Evolutionary conservation across 2,888 invertebrate species (phyloP), one percentile per base, ranked within the genome.

Genomic region (Escarpia spicata): DNA sequence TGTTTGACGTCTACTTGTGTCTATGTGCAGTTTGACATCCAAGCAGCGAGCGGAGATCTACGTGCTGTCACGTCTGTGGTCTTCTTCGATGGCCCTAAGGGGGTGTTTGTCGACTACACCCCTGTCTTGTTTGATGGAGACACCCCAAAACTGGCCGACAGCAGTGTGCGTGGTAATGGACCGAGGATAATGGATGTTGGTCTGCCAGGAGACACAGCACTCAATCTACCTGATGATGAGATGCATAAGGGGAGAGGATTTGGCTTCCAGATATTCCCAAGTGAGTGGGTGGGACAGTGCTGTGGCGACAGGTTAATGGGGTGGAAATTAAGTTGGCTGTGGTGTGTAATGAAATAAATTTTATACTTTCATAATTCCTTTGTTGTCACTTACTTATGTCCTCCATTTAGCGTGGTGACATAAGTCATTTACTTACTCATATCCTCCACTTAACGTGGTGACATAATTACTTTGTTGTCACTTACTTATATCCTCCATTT

Each of bases 1-100:
- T 52, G 52, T 52, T 9, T 52, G 52, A 12, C 52, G 8, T 52
- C 9, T 52, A 52, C 52, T 52, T 52, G 52, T 52, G 52, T 52
- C 12, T 52, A 52, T 52, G 52, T 9, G 19, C 75, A 75, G 75
- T 75, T 75, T 75, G 75, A 75, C 75, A 75, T 75, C 75, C 75
- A 1, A n/a, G 75, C 75, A 26, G 75, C 75, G 4, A 75, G 75
- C 26, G 75, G 75, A 26, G 75, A 19, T 26, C 75, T 75, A 26
- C 75, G 75, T 75, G 75, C 75, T 75, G 75, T 75, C 75, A 75
- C 75, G 19, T 75, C 75, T 75, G 75, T 75, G 19, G 75, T 75
- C 26, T 75, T 75, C 75, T 75, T 75, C 75, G 75, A 75, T 75
- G 75, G 75, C 75, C 75, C 75, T 75, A 75, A 75, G 75, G 75